Conservation (phyloP, 30 jellyfish, hydroid and myxozoan genomes). For the Mastigias papua region DNA sequence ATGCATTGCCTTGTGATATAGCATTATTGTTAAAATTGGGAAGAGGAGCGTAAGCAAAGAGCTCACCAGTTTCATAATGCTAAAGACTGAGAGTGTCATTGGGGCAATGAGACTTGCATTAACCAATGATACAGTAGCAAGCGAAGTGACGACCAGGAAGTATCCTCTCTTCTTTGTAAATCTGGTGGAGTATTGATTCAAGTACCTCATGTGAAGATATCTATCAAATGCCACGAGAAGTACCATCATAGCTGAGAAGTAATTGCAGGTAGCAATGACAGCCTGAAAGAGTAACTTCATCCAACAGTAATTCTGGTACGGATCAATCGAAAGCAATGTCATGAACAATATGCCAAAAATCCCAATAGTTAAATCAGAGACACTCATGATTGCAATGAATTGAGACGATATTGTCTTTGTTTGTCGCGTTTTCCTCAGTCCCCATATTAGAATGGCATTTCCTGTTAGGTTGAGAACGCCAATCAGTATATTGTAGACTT, state of each 20-base stretch:
- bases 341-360: neutral
- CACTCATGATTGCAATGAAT: neutral
- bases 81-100: neutral
- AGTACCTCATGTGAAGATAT: neutral
- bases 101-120: neutral
- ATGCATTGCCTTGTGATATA: neutral
- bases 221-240: conserved; percentile 3
- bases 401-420: neutral
- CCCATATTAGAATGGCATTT: neutral
- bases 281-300: neutral
- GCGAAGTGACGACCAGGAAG: neutral
- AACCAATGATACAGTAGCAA: neutral
- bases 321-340: neutral
- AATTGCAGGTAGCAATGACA: neutral
- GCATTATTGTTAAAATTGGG: neutral
- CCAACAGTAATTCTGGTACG: neutral
- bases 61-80: neutral
- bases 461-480: neutral
- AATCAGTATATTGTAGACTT: neutral
- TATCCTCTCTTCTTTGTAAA: conserved; percentile 15
- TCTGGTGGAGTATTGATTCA: neutral
- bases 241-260: neutral
- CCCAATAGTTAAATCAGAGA: neutral
- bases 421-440: neutral
- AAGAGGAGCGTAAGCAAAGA: neutral